phyloP scores from a whole-genome alignment of 2,113 vertebrate genomes.

The Halichoeres trimaculatus region DNA sequence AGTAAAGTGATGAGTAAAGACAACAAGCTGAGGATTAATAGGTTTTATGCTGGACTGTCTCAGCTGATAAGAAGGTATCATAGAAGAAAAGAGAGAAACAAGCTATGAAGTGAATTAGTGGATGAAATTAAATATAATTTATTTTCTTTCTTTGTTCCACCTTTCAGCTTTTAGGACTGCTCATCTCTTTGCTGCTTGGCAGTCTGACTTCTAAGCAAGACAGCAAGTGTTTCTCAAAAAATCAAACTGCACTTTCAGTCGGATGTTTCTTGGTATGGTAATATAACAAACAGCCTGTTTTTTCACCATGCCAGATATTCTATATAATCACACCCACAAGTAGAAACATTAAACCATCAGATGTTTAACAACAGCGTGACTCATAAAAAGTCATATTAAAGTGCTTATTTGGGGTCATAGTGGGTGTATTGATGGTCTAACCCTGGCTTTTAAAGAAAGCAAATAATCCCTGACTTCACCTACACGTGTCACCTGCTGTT shows the following conservation, averaged over 20 bases:
- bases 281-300: too few relatives aligned
- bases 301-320: slow-evolving; percentile 34
- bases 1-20: neutral
- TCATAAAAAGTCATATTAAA: neutral
- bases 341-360: slow-evolving; percentile 2
- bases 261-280: too few relatives aligned
- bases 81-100: too few relatives aligned
- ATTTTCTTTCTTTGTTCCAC: too few relatives aligned
- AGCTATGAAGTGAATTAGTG: too few relatives aligned
- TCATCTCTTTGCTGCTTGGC: neutral
- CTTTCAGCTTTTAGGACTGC: neutral
- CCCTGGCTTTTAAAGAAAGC: neutral
- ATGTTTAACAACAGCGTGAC: too few relatives aligned
- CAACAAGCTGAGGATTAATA: neutral
- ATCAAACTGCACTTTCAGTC: too few relatives aligned
- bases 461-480: neutral
- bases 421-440: slow-evolving; percentile 4
- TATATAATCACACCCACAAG: slow-evolving; percentile 5
- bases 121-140: too few relatives aligned
- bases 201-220: neutral
- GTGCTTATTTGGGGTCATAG: neutral
- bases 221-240: neutral
- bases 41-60: neutral
- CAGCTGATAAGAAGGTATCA: neutral
- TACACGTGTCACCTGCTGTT: neutral